Percentiles rank a stretch among this genome's conserved stretches.
phyloP scores from a whole-genome alignment of 1,140 invertebrate species.

The Heterodera schachtii region DNA sequence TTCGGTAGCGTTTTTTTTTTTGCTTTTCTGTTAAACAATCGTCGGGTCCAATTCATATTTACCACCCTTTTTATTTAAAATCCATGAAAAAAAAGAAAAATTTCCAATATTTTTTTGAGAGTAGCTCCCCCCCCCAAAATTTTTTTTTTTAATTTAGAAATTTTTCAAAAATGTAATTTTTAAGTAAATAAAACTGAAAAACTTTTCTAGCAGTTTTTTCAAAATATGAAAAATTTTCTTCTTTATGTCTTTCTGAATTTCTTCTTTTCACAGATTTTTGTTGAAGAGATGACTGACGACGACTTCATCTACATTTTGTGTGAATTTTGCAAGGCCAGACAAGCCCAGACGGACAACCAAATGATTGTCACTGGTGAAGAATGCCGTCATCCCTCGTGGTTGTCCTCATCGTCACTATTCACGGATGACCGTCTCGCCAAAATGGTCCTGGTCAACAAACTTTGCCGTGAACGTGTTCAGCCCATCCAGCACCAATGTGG shows the following conservation, averaged over 20 bases:
- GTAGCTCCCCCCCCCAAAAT: no score
- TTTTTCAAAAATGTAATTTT: no score
- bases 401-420: background rate
- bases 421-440: slow-evolving; percentile 29
- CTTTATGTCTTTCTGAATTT: background rate
- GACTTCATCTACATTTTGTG: slow-evolving; percentile 75
- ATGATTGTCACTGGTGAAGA: no score
- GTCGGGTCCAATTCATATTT: no score
- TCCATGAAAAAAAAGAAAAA: no score
- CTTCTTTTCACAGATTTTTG: slow-evolving; percentile 73
- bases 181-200: no score
- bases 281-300: slow-evolving; percentile 77
- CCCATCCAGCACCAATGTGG: slow-evolving; percentile 5
- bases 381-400: no score
- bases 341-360: background rate
- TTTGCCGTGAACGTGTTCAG: slow-evolving; percentile 8
- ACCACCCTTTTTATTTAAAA: no score
- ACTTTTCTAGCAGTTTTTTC: no score
- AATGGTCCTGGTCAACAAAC: slow-evolving; percentile 36
- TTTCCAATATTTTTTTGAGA: no score
- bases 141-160: no score
- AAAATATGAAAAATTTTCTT: background rate
- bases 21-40: background rate
- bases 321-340: slow-evolving; percentile 53
- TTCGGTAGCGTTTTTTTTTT: slow-evolving; percentile 72